Conservation (phyloP, 1,140 invertebrate genomes). For the Lucilia sericata region DNA sequence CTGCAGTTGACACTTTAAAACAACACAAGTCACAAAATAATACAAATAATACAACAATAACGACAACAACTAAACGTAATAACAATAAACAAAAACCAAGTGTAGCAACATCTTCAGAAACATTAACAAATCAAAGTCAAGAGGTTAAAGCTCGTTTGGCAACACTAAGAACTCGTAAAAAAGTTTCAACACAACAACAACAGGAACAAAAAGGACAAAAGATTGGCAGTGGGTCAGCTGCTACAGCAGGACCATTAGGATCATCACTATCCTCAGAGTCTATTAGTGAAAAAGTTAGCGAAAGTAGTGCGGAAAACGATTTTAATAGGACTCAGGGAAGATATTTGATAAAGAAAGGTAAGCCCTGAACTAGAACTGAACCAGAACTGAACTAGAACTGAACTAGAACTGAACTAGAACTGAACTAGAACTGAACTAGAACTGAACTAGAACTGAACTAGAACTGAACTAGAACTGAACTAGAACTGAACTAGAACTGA, state of each 20-base stretch:
- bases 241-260: too few relatives aligned
- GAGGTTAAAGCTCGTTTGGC: slow-evolving; percentile 40
- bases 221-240: too few relatives aligned
- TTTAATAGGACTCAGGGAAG: not conserved
- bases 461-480: too few relatives aligned
- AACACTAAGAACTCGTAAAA: slow-evolving; percentile 32
- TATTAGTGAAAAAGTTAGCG: too few relatives aligned
- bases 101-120: not conserved
- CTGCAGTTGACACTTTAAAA: slow-evolving; percentile 31
- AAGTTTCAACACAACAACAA: slow-evolving; percentile 2
- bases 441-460: too few relatives aligned
- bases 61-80: slow-evolving; percentile 1
- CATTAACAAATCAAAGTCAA: slow-evolving; percentile 26
- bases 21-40: not conserved
- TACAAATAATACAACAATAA: not conserved
- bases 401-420: too few relatives aligned
- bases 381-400: too few relatives aligned
- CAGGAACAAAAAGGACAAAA: slow-evolving; percentile 17
- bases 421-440: too few relatives aligned
- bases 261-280: too few relatives aligned
- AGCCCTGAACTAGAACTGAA: not conserved
- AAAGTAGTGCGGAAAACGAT: too few relatives aligned
- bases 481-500: too few relatives aligned
- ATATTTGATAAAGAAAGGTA: not conserved
- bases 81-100: not conserved